These are phyloP conservation scores for Pseudomyrmex gracilis DNA, from an alignment of 1,140 invertebrate species.

Conservation along the genomic window DNA sequence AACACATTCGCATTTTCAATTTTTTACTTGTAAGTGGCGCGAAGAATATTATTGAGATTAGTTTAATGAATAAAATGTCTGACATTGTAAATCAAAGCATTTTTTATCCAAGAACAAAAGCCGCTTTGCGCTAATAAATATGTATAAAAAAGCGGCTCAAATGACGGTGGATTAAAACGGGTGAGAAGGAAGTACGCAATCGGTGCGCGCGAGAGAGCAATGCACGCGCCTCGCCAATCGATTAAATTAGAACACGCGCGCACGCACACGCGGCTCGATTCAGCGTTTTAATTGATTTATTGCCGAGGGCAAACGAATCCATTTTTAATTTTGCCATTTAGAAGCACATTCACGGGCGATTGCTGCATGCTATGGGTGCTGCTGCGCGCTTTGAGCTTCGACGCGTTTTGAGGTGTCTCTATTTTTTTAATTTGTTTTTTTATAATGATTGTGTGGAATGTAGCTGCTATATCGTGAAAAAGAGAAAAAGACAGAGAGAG, in stretches of 20 bases:
- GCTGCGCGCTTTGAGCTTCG: constrained; percentile 27
- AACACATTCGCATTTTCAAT: no score
- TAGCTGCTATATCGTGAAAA: background rate
- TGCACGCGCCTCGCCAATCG: constrained; percentile 16
- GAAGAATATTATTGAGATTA: background rate
- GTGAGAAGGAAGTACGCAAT: constrained; percentile 20
- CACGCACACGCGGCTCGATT: constrained; percentile 14
- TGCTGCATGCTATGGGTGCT: constrained; percentile 19
- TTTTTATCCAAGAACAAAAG: constrained; percentile 16
- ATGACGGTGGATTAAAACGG: constrained; percentile 28
- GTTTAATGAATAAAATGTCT: background rate
- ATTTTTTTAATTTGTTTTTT: constrained; percentile 35
- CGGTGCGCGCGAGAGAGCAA: constrained; percentile 13
- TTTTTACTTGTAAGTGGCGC: no score
- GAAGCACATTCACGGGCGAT: constrained; percentile 45
- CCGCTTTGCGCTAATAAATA: constrained; percentile 12
- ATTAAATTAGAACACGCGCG: constrained; percentile 61
- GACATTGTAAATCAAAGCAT: background rate
- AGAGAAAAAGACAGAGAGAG: no score
- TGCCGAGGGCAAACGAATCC: constrained; percentile 56
- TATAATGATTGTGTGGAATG: constrained; percentile 26
- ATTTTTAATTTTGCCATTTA: constrained; percentile 72
- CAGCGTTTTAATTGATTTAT: constrained; percentile 65
- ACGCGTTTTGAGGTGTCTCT: constrained; percentile 21
- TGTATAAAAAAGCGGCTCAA: constrained; percentile 12